Base-by-base conservation (phyloP, 2,797 vertebrate genomes). In the Chelidonichthys spinosus region DNA sequence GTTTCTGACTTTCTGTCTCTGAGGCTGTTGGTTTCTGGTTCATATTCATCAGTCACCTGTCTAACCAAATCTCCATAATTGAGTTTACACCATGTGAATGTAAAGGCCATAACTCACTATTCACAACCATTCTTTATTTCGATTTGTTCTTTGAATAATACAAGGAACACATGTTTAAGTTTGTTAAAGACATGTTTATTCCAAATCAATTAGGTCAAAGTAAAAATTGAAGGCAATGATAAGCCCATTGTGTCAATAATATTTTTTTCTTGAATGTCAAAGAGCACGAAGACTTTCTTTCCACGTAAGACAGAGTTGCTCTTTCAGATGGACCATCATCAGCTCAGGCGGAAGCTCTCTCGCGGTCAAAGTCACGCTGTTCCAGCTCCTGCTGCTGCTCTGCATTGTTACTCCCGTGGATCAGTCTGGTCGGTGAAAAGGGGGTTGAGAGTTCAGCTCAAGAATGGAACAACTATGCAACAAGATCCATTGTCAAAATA, bases 341-440 rank as follows among this genome's bases (percentile, higher is more conserved):
- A 43, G 50, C 18, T 69, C 67, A 50, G 40, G 1, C 4, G 36
- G 55, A 55, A n/a, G 39, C 39, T 67, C 17, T 35, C 40, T 69
- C 36, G 42, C 6, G 36, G 4, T 60, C 46, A 9, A 60, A 10
- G 0, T 1, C 9, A 13, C 25, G 36, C 6, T 63, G 33, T 1
- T 69, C 67, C 35, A 42, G 6, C 18, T 11, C 18, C 11, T 33
- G 0, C 46, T 33, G 0, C 46, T 42, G 36, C 15, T 42, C 55
- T 11, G 1, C 35, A 13, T 11, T 2, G 2, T 7, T 11, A 4
- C 4, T 2, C 1, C 2, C 2, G 0, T 0, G 0, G 15, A 14
- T 1, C 0, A 18, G 0, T 7, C 62, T 73, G 53, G 13, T 42
- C 8, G 52, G 18, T 46, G 36, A 43, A 58, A 7, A 47, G 58